Base-by-base conservation (phyloP, 2,797 vertebrate species). In the Pangasius larnaudii region DNA sequence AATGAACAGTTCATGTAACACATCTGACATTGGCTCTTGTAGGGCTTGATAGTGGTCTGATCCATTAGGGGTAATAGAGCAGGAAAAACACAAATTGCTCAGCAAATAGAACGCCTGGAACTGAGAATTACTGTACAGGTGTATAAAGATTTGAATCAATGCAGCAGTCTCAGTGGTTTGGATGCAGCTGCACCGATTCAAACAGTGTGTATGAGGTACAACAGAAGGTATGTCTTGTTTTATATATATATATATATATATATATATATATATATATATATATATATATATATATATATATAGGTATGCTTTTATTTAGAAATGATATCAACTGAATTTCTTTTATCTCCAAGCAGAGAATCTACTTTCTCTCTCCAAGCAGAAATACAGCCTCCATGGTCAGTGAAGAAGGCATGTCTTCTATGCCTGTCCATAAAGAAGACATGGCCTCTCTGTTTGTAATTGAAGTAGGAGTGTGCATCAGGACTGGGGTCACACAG, bases 41-140 rank as follows among this genome's bases (percentile, higher is more conserved):
- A 51, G 10, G 67, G 61, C 42, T 65, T 5, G 16, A 24, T 85
- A 49, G 75, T 75, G 36, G 18, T 51, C 67, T 85, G 49, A 53
- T 85, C 65, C 33, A 72, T 72, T 69, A 58, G 33, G 19, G n/a
- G 16, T 58, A 71, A 56, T 71, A 85, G 33, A 39, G 56, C 16
- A 36, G 6, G 11, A n/a, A 72, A 51, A 51, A 72, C 53, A 87
- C 24, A 33, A 67, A 85, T n/a, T 85, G 36, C 56, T n/a, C 59
- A 3, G 24, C 80, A 46, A n/a, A 46, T 30, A 10, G 53, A 82
- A n/a, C 22, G 18, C 24, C 58, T 18, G 24, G 1, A 14, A 16
- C 36, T 82, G 36, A 19, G 19, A 18, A 82, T 63, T 22, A 56
- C 77, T 36, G n/a, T 78, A 77, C 24, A 30, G 5, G 9, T 0